Evolutionary conservation across 2,888 invertebrate genomes (phyloP).

Genomic region (Limnephilus rhombicus): DNA sequence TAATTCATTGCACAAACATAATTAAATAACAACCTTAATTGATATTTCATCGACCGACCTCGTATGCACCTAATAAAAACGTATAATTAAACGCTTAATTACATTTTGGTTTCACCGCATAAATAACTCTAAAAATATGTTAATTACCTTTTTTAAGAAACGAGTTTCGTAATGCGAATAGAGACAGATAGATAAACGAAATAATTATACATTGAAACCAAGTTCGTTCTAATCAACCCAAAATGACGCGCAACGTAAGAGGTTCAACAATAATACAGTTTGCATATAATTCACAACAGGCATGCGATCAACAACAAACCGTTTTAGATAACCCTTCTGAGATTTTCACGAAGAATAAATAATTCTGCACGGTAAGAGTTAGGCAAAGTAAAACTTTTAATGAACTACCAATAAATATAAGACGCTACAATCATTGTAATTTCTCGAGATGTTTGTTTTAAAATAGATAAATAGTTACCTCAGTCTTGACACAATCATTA

Average conservation of each 20-base stretch:
- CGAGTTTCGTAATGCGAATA: not conserved
- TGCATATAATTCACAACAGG: not conserved
- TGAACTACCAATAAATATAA: no score
- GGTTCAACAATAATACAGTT: not conserved
- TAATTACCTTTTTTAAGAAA: not conserved
- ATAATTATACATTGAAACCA: not conserved
- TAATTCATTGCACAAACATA: slow-evolving; percentile 10
- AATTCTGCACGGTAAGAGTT: not conserved
- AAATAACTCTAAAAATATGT: slow-evolving; percentile 15
- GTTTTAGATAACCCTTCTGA: not conserved
- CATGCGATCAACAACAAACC: not conserved
- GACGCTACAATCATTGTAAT: no score
- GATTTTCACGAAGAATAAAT: not conserved
- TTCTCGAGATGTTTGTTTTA: no score
- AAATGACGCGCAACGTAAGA: not conserved
- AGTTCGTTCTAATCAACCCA: not conserved
- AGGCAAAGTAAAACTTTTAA: no score
- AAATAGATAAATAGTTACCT: no score
- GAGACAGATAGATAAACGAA: not conserved
- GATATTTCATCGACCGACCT: slow-evolving; percentile 34
- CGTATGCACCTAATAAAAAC: slow-evolving; percentile 28
- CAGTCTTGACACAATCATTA: no score
- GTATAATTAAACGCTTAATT: slow-evolving; percentile 25
- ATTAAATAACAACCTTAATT: slow-evolving; percentile 40
- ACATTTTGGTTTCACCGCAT: slow-evolving; percentile 23